phyloP scores from a whole-genome alignment of 2,888 invertebrate species.

The Hirtodrosophila trivittata region DNA sequence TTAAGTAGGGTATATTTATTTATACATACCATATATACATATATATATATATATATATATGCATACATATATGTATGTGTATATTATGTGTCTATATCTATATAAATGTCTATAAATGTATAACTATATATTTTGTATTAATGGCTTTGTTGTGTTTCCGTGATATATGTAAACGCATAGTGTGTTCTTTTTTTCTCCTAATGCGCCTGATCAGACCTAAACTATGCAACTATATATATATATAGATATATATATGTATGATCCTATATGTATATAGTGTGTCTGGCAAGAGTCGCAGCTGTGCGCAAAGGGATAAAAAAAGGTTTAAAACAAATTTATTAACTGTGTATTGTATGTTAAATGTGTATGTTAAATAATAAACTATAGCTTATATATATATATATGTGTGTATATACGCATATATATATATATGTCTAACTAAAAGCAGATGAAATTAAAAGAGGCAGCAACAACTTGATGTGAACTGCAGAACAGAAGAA shows the following conservation, averaged over 20 bases:
- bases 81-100: slow-evolving; percentile 18
- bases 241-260: slow-evolving; percentile 1
- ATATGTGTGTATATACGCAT: slow-evolving; percentile 18
- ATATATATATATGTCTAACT: slow-evolving; percentile 34
- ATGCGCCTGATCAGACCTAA: slow-evolving; percentile 5
- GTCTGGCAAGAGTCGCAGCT: slow-evolving; percentile 6
- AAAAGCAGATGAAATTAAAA: slow-evolving; percentile 3
- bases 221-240: slow-evolving; percentile 8
- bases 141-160: slow-evolving; percentile 79
- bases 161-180: slow-evolving; percentile 78
- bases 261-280: slow-evolving; percentile 1
- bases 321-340: slow-evolving; percentile 43
- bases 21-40: slow-evolving; percentile 33
- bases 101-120: slow-evolving; percentile 33
- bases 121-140: slow-evolving; percentile 55
- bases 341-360: slow-evolving; percentile 63
- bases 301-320: slow-evolving; percentile 14
- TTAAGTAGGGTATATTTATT: slow-evolving; percentile 76
- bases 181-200: slow-evolving; percentile 31
- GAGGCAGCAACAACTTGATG: slow-evolving; percentile 10
- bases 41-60: slow-evolving; percentile 12
- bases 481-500: slow-evolving; percentile 19
- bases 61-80: slow-evolving; percentile 25
- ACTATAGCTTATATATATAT: slow-evolving; percentile 9
- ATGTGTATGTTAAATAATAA: slow-evolving; percentile 44